These are phyloP conservation scores for Tokudaia tokunoshimensis DNA, from an alignment of 2,797 vertebrate genomes.

Conservation along the genomic window DNA sequence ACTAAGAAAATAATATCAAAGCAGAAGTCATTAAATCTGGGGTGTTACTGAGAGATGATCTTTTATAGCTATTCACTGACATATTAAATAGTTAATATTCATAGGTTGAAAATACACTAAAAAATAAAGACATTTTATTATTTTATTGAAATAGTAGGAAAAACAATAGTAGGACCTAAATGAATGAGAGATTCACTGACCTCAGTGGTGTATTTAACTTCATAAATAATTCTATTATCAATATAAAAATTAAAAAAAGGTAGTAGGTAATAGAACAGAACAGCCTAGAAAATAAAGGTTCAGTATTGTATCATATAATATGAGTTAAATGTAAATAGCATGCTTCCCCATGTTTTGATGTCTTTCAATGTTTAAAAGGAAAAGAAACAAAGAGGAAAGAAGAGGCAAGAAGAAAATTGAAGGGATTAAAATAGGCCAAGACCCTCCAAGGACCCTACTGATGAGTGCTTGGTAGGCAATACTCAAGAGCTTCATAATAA, in stretches of 20 bases:
- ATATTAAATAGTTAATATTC: neutral
- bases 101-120: neutral
- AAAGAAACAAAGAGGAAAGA: neutral
- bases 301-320: neutral
- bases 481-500: neutral
- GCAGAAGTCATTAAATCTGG: neutral
- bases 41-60: neutral
- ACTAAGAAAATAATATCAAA: slow-evolving; percentile 21
- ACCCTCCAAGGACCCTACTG: neutral
- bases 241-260: neutral
- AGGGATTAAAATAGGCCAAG: neutral
- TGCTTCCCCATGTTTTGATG: neutral
- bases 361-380: neutral
- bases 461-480: neutral
- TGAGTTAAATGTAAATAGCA: neutral
- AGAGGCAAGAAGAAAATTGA: neutral
- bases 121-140: neutral
- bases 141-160: neutral
- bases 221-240: neutral
- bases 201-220: neutral
- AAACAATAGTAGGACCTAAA: neutral
- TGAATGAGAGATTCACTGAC: neutral
- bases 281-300: neutral
- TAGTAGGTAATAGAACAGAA: neutral
- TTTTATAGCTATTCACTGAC: neutral